Percentiles rank a stretch among this genome's conserved stretches.
Evolutionary conservation across 2,797 vertebrate species (phyloP).

Genomic region (Ceyx erithaca): DNA sequence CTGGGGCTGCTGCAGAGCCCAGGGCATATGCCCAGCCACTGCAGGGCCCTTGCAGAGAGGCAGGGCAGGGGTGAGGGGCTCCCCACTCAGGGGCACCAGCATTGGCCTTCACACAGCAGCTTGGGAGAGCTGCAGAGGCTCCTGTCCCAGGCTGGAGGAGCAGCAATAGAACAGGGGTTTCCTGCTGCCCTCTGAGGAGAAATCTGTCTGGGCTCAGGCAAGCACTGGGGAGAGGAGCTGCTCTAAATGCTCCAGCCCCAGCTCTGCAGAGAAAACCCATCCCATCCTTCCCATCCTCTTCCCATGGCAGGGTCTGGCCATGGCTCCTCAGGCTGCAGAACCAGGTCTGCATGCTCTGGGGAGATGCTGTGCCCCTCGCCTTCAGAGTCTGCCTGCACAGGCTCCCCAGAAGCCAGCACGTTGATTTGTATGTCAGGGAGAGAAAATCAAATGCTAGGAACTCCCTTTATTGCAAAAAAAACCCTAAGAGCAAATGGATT

Average conservation of each 20-base stretch:
- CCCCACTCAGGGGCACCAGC: accelerated
- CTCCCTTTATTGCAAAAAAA: not conserved
- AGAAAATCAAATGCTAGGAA: not conserved
- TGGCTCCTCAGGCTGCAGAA: not conserved
- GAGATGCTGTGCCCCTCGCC: not conserved
- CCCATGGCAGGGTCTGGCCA: not conserved
- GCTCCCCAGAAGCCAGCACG: not conserved
- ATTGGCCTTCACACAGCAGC: not conserved
- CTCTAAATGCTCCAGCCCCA: not conserved
- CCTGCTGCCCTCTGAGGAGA: not conserved
- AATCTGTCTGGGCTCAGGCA: not conserved
- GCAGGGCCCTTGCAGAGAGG: not conserved
- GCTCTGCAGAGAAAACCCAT: not conserved
- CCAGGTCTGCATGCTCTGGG: not conserved
- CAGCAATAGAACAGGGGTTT: not conserved
- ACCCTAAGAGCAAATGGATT: not conserved
- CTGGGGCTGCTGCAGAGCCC: not conserved
- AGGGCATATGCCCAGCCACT: not conserved
- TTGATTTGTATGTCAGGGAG: not conserved
- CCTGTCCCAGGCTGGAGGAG: not conserved
- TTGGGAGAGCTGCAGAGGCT: not conserved
- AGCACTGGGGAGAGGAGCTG: not conserved
- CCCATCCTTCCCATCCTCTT: not conserved
- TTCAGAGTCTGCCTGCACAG: not conserved
- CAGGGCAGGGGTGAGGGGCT: not conserved